Base-by-base conservation (phyloP, 2,113 vertebrate species). In the Prolemur simus region DNA sequence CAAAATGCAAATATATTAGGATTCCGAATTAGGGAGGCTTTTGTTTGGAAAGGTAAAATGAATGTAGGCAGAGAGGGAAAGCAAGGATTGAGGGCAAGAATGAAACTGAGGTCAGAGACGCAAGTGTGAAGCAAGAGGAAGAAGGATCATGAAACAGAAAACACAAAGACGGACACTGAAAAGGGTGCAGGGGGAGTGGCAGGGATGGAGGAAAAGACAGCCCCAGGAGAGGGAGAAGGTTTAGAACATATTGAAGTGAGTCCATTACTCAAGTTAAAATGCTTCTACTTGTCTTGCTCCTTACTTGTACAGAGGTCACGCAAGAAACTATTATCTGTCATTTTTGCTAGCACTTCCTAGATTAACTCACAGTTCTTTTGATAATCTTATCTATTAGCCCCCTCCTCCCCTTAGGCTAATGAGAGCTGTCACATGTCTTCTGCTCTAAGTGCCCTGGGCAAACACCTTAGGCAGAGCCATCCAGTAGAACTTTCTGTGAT, bases 291-390 rank as follows among this genome's bases (percentile, higher is more conserved):
- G 29, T 25, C 23, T 66, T 69, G 54, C 13, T 85, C 11, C 85
- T 45, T 39, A 20, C 52, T 37, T 10, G 14, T 71, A 20, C 34
- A 29, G 58, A 0, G 34, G 68, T 34, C 73, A 76, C 18, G 85
- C 56, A 81, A 85, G 64, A 86, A 94, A 81, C 42, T 54, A 88
- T 47, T 29, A 49, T 25, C 9, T 54, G 73, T 18, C 20, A 60
- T 58, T 87, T 77, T 83, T 95, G 27, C 23, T 73, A 69, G 68
- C 20, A 73, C 13, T 74, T 89, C 34, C 77, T 74, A 68, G 68
- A 68, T 88, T 78, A 54, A 63, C 23, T 47, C 71, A 74, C 12
- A 86, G 37, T 66, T 82, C 29, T 76, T 63, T 63, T 8, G 54
- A 74, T 45, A 58, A 83, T 52, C 29, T 71, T 42, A 23, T 39